phyloP scores from a whole-genome alignment of 92 coral and sea anemone species.

The Montipora capitata region DNA sequence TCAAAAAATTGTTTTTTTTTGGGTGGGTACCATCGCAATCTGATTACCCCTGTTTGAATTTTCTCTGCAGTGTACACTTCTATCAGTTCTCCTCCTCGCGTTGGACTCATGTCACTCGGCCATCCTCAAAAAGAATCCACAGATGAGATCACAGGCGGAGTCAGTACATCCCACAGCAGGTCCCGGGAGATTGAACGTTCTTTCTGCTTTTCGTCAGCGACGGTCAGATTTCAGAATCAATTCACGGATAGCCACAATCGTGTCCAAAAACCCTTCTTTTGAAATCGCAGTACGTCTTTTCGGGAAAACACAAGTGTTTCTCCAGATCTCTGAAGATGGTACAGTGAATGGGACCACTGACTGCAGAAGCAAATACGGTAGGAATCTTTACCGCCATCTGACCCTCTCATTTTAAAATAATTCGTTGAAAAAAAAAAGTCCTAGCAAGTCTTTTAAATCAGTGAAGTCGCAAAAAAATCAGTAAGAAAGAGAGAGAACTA shows the following conservation, averaged over 20 bases:
- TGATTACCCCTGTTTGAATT: neutral
- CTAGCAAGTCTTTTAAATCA: too few species aligned
- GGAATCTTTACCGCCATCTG: neutral
- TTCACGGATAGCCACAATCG: constrained; percentile 2
- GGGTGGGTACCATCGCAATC: neutral
- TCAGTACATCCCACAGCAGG: constrained; percentile 15
- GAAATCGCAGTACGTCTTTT: constrained; percentile 4
- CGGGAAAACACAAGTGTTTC: constrained; percentile 45
- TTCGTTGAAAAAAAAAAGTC: too few species aligned
- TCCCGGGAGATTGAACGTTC: neutral
- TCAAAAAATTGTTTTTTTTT: too few species aligned
- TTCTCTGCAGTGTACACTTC: neutral
- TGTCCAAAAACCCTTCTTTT: constrained; percentile 9
- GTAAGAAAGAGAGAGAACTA: too few species aligned
- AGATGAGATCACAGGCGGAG: neutral
- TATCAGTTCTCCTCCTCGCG: neutral
- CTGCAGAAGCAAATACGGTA: constrained; percentile 58
- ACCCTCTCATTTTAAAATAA: too few species aligned
- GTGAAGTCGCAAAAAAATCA: too few species aligned
- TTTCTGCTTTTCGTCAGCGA: constrained; percentile 12
- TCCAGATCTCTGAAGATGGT: constrained; percentile 57
- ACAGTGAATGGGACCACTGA: constrained; percentile 38
- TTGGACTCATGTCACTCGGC: constrained; percentile 20
- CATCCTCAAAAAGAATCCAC: neutral
- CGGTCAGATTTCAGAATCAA: constrained; percentile 2